Percentiles rank a stretch among this genome's conserved stretches.
Conservation (phyloP, 2,888 invertebrate genomes). For the Hirtodrosophila alboralis region DNA sequence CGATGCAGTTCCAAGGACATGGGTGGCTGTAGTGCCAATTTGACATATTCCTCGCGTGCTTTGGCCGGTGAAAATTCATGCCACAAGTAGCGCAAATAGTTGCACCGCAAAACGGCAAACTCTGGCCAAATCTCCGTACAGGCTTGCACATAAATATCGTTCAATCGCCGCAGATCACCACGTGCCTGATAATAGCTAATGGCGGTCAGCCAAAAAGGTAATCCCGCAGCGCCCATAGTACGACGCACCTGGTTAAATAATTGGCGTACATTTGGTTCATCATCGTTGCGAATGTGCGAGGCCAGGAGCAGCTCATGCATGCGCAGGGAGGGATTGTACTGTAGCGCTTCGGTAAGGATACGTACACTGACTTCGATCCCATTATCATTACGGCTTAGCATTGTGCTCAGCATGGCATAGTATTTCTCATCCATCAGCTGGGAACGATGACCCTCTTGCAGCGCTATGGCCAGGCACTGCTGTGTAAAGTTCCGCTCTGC, state of each 20-base stretch:
- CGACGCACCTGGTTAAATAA: conserved; percentile 82
- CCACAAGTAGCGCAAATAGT: conserved; percentile 71
- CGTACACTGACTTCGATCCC: conserved; percentile 56
- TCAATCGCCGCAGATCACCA: conserved; percentile 70
- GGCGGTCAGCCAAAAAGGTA: conserved; percentile 76
- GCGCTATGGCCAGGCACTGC: conserved; percentile 85
- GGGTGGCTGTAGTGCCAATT: conserved; percentile 86
- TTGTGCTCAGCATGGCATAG: conserved; percentile 82
- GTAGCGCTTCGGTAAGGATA: conserved; percentile 84
- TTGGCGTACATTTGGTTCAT: conserved; percentile 83
- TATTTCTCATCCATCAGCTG: conserved; percentile 85
- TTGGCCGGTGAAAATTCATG: conserved; percentile 83
- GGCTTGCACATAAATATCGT: conserved; percentile 73
- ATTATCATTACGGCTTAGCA: conserved; percentile 49
- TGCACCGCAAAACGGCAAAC: conserved; percentile 74
- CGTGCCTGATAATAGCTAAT: conserved; percentile 76
- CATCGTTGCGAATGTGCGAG: conserved; percentile 83
- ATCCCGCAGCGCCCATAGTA: conserved; percentile 59
- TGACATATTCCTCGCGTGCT: conserved; percentile 87
- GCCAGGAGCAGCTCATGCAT: conserved; percentile 85
- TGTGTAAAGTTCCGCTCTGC: conserved; percentile 85
- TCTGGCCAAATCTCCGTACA: conserved; percentile 63
- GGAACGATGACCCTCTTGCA: conserved; percentile 85
- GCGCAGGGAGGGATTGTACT: conserved; percentile 78
- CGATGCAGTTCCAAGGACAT: conserved; percentile 86